Evolutionary conservation across 92 coral and sea anemone species (phyloP).

Genomic region (Virgularia gustaviana): DNA sequence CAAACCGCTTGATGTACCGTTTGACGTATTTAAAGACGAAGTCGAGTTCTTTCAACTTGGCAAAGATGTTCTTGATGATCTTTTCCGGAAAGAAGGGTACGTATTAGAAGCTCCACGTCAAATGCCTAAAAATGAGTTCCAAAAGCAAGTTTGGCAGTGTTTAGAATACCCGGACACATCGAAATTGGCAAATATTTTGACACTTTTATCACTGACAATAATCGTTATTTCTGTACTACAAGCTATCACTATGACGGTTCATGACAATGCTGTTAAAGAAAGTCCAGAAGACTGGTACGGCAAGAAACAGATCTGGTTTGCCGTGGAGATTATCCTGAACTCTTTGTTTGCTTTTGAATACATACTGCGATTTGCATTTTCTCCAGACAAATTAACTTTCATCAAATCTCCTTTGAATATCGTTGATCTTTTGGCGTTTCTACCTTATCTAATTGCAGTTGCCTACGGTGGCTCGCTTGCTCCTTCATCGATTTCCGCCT

Average conservation of each 20-base stretch:
- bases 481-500: constrained; percentile 61
- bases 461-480: constrained; percentile 1
- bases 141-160: constrained; percentile 80
- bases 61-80: constrained; percentile 68
- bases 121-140: constrained; percentile 60
- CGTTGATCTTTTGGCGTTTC: constrained; percentile 81
- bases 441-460: constrained; percentile 72
- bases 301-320: constrained; percentile 66
- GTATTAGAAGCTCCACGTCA: constrained; percentile 54
- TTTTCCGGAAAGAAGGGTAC: constrained; percentile 80
- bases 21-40: constrained; percentile 80
- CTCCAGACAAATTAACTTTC: constrained; percentile 75
- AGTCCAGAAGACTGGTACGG: constrained; percentile 55
- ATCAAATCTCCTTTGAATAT: constrained; percentile 71
- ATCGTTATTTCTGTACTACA: constrained; percentile 68
- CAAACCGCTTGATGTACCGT: constrained; percentile 85
- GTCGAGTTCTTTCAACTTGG: constrained; percentile 93
- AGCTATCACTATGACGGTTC: constrained; percentile 64
- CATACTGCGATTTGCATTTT: constrained; percentile 66
- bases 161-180: constrained; percentile 97
- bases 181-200: constrained; percentile 61
- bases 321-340: constrained; percentile 12
- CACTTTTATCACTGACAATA: constrained; percentile 68
- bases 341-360: constrained; percentile 83
- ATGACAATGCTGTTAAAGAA: constrained; percentile 36